Evolutionary conservation across 1,140 invertebrate genomes (phyloP), one percentile per base, ranked within the genome.

Genomic region (Caenorhabditis tropicalis): DNA sequence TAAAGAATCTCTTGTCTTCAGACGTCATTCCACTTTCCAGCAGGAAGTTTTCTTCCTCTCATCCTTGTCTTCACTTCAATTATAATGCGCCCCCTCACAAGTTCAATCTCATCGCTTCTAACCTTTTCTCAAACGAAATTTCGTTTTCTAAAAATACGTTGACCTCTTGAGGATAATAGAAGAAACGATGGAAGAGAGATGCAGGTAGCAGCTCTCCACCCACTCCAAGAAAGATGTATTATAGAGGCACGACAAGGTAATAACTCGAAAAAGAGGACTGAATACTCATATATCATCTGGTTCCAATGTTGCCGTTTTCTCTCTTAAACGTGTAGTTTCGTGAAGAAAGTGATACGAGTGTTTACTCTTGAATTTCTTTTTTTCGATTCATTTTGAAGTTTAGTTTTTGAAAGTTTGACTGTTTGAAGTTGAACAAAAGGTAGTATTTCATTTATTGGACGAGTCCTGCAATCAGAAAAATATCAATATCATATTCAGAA

Each of bases 1-100:
- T 5, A 19, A 15, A 19, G 10, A 12, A 19, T 5, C 48, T 65
- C 19, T 31, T 19, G 10, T 19, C 12, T 24, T 36, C 33, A 36
- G 33, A 74, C 36, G 65, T 43, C 65, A 43, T 43, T 19, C 10
- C 33, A 43, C 65, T 43, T 74, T 21, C 36, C 33, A 74, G 7
- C 21, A 43, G 36, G 65, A 74, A 74, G 36, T 43, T 9, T 6
- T 27, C 65, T 43, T 74, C 36, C 65, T 74, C 65, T 43, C 65
- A 74, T 74, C 65, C 65, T 74, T 74, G 33, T 74, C 65, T 74
- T 12, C n/a, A n/a, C n/a, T n/a, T 6, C 65, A 65, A 65, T 65
- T 74, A 74, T 74, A 39, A 43, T 5, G n/a, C 65, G 65, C 65
- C 36, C 65, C 33, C 65, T 36, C 58, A 33, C 24, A 65, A 65